phyloP scores from a whole-genome alignment of 2,888 invertebrate genomes.

The Hipparchia sbordonii region DNA sequence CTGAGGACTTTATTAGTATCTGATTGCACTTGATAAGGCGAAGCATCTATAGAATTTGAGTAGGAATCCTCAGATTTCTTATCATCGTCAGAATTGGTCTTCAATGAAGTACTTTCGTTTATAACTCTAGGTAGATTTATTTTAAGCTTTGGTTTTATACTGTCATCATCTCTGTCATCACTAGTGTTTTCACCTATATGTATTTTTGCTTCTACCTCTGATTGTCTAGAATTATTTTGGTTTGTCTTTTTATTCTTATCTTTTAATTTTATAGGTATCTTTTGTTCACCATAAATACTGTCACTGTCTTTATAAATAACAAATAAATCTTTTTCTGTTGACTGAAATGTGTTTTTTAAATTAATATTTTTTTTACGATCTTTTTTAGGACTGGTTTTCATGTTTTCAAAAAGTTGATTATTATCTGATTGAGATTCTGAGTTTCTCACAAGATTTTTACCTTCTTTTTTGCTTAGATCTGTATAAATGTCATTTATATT shows the following conservation, averaged over 20 bases:
- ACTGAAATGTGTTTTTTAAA: conserved; percentile 44
- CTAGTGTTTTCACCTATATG: conserved; percentile 38
- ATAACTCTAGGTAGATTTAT: conserved; percentile 57
- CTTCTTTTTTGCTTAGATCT: conserved; percentile 25
- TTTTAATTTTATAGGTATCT: conserved; percentile 18
- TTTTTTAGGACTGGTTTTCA: conserved; percentile 37
- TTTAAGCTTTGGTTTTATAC: conserved; percentile 53
- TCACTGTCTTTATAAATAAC: conserved; percentile 64
- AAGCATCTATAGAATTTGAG: conserved; percentile 47
- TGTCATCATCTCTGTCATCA: conserved; percentile 48
- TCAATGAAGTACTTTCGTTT: conserved; percentile 48
- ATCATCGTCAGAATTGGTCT: conserved; percentile 51
- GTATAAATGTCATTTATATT: conserved; percentile 24
- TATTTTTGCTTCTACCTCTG: conserved; percentile 26
- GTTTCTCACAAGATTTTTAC: conserved; percentile 33
- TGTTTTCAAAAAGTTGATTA: conserved; percentile 31
- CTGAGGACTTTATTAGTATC: conserved; percentile 44
- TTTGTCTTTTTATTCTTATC: conserved; percentile 3
- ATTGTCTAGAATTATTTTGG: conserved; percentile 25
- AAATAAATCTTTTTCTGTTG: conserved; percentile 60
- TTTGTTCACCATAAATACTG: conserved; percentile 39
- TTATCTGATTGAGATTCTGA: conserved; percentile 32
- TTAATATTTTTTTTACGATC: conserved; percentile 36
- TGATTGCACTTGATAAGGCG: conserved; percentile 33
- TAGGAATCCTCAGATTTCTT: conserved; percentile 58